These are phyloP conservation scores for Thamnophis elegans DNA, from an alignment of 2,797 vertebrate species.

Conservation along the genomic window DNA sequence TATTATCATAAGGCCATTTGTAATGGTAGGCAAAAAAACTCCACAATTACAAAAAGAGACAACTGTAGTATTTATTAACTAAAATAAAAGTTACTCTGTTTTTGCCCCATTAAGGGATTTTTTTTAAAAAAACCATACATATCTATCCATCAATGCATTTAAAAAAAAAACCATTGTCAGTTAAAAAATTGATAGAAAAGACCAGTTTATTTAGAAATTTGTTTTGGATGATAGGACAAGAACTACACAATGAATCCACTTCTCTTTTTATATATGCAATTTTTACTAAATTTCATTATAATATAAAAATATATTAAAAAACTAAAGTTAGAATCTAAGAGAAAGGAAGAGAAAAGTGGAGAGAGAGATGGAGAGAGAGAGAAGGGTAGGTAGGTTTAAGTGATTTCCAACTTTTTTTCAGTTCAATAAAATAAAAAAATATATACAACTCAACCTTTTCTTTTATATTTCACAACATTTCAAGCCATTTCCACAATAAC, in stretches of 20 bases:
- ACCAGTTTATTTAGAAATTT: constrained; percentile 48
- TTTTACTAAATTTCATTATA: background rate
- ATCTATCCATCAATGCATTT: constrained; percentile 36
- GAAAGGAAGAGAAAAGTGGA: background rate
- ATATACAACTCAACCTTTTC: background rate
- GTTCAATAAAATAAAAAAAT: background rate
- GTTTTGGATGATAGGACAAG: constrained; percentile 41
- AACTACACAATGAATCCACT: constrained; percentile 41
- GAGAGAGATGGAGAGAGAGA: background rate
- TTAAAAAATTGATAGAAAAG: constrained; percentile 56
- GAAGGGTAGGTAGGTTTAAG: background rate
- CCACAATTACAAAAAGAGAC: constrained; percentile 62
- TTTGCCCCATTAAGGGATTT: constrained; percentile 51
- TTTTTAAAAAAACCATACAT: constrained; percentile 3
- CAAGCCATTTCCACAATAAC: background rate
- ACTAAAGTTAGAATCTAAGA: background rate
- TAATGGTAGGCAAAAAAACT: constrained; percentile 60
- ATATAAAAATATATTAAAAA: background rate
- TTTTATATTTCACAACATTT: background rate
- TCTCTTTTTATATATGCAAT: constrained; percentile 22
- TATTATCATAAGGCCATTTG: constrained; percentile 77
- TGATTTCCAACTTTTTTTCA: background rate
- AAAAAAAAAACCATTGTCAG: constrained; percentile 42
- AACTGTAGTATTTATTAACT: constrained; percentile 69
- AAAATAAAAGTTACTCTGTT: constrained; percentile 57